Percentiles rank a stretch among this genome's conserved stretches.
These are phyloP conservation scores for Chrysolina americana DNA, from an alignment of 2,888 invertebrate species.

Conservation along the genomic window DNA sequence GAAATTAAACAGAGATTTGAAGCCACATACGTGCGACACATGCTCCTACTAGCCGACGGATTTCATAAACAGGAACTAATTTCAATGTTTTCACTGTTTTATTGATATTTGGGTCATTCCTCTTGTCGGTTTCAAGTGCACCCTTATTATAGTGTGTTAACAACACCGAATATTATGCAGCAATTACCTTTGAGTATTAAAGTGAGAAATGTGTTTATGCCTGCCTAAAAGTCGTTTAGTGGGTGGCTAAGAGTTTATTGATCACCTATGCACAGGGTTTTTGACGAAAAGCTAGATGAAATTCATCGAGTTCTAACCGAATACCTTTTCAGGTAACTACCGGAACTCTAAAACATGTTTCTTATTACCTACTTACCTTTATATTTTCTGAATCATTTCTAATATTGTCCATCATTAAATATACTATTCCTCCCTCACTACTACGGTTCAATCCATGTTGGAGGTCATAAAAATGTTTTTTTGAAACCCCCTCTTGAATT, in stretches of 20 bases:
- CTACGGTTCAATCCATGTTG: no score
- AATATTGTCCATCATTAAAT: no score
- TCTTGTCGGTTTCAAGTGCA: conserved; percentile 23
- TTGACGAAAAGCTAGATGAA: no score
- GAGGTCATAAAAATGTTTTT: no score
- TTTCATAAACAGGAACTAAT: conserved; percentile 46
- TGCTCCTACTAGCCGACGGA: conserved; percentile 47
- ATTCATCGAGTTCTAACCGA: no score
- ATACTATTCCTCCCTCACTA: no score
- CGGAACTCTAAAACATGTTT: no score
- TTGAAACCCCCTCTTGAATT: no score
- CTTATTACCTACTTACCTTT: no score
- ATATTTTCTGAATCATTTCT: no score
- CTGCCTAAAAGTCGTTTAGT: background rate
- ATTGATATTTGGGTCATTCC: conserved; percentile 29
- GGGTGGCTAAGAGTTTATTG: background rate
- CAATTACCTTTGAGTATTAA: conserved; percentile 1
- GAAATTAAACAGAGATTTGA: conserved; percentile 15
- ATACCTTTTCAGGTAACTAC: no score
- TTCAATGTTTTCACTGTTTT: conserved; percentile 25
- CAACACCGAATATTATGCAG: background rate
- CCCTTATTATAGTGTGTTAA: conserved; percentile 4
- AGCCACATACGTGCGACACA: conserved; percentile 54
- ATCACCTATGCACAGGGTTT: background rate
- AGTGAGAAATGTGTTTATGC: background rate